Evolutionary conservation across 2,888 invertebrate genomes (phyloP), one percentile per base, ranked within the genome.

Genomic region (Macaria liturata): DNA sequence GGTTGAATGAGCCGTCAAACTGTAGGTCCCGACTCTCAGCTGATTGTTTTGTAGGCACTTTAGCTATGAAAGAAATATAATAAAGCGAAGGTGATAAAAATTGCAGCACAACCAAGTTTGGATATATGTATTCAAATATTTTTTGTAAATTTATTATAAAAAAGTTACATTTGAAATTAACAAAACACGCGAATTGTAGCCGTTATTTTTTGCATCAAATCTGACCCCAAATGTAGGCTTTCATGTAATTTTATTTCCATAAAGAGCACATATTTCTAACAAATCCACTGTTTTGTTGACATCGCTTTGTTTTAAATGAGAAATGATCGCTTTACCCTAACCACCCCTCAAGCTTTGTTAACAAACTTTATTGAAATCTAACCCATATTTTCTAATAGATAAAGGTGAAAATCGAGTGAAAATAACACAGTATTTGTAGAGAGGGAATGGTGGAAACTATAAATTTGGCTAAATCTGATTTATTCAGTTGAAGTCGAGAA

Each of bases 231-330:
- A 20, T 37, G 4, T 37, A 6, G 5, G 34, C 34, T 7, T 7
- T 37, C 7, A 34, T 48, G 40, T 49, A 42, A 42, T 40, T 20
- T 20, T 20, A 58, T 59, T 59, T 47, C 30, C 47, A 51, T 50
- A 53, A 67, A 66, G 63, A 58, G 50, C 61, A 67, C 61, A 67
- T 66, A 65, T 65, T 56, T 67, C 62, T 59, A 46, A 31, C 30
- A 60, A 56, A 56, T 59, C 62, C 63, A 57, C 60, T 64, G 60
- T 71, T 71, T 70, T 61, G 67, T 68, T 70, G 76, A 74, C 75
- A 70, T 68, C 70, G 74, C 80, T 80, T 80, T 81, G 81, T 82
- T 81, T 74, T 69, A 73, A 66, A 74, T 83, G 81, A 83, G 80
- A 83, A 82, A 74, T 70, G 59, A 79, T 76, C 76, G 75, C 79